Evolutionary conservation across 2,797 vertebrate genomes (phyloP), one percentile per base, ranked within the genome.

Genomic region (Ispidina lecontei): DNA sequence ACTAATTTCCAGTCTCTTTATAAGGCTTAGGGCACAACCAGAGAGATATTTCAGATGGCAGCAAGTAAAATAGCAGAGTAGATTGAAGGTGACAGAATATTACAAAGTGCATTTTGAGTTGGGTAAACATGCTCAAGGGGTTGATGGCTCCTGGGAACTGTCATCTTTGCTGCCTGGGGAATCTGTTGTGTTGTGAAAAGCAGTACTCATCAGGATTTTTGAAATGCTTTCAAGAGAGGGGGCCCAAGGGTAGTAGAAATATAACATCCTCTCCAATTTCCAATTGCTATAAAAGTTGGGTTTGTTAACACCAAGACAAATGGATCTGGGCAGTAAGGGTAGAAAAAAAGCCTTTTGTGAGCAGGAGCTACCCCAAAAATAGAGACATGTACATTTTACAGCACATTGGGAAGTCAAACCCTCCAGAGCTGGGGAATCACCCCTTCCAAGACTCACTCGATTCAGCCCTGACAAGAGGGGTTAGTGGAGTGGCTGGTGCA

Each of bases 401-500:
- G 63, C 43, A 29, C 10, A 1, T 3, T 14, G 37, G 4, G 59
- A 75, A 63, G 20, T 22, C 25, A 16, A 56, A 41, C 56, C 31
- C 49, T 19, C 15, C 1, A 70, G 52, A 85, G 28, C 25, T 39
- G 73, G 11, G 44, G 17, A 63, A 59, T 37, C 4, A 6, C 8
- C 37, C 68, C 25, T 41, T 20, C 49, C 70, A 64, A n/a, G 52
- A 23, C 41, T 3, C 28, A 18, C 41, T 3, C 28, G 16, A 0
- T 14, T 33, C 54, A 49, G n/a, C 33, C n/a, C 77, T 8, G 5
- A 44, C 0, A 1, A 60, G 58, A 54, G 31, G 39, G 20, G 4
- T 22, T 1, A 0, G 49, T 25, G 39, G 39, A 70, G 23, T 1
- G 0, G 29, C 25, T 2, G 2, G 12, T 0, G 4, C 37, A 51